Base-by-base conservation (phyloP, 2,888 invertebrate species). In the Epicampocera succincta region DNA sequence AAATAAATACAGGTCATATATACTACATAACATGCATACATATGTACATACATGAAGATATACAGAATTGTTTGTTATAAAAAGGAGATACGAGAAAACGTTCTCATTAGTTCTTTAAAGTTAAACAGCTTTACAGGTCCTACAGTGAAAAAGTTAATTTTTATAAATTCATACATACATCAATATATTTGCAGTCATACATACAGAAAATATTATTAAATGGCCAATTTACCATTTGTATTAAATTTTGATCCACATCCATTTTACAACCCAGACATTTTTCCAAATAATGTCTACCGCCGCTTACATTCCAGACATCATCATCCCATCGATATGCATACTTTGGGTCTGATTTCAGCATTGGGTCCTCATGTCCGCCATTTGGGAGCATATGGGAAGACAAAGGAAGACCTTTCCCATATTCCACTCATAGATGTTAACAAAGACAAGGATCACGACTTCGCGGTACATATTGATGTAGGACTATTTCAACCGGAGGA, bases 401-500 rank as follows among this genome's bases (percentile, higher is more conserved):
- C 84, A 0, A 87, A 86, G 42, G 80, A 87, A n/a, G 84, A 85
- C 2, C 61, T 74, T 1, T 50, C 82, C 0, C 78, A 79, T 61
- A 3, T 79, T 11, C 71, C 81, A 9, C 66, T 82, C 0, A 72
- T 83, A 12, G 84, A 65, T 5, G 38, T 52, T 2, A 38, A 19
- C n/a, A 78, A 65, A 0, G 84, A 83, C 44, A 85, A 91, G 25
- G 93, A 93, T 9, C 92, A 94, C 85, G 94, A 94, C 73, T 95
- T 94, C 83, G 93, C 94, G 90, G 93, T 94, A 0, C 93, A 93
- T 72, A 89, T 95, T 50, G 95, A 95, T 86, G 94, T 95, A 1
- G 94, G 93, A 78, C 94, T 95, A 83, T 95, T 95, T 86, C 90
- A 93, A n/a, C 95, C 95, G 0, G 93, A 93, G 13, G 95, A 95